Conservation (phyloP, 2,797 vertebrate species). For the Alcedo atthis region DNA sequence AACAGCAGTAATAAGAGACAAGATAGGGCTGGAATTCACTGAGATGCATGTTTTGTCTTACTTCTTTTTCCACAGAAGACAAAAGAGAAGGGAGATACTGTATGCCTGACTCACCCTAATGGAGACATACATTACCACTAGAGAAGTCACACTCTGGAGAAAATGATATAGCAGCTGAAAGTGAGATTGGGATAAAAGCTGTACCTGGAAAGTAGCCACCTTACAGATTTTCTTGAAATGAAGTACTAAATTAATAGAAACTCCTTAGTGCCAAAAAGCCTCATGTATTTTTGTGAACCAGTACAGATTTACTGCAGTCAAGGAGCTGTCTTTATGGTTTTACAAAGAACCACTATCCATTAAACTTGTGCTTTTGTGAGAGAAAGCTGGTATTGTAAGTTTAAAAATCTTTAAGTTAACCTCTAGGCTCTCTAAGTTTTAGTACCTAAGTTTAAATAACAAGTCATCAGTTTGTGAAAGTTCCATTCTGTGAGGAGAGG, state of each 20-base stretch:
- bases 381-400: background rate
- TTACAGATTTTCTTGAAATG: background rate
- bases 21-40: background rate
- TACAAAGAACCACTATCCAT: background rate
- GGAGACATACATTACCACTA: background rate
- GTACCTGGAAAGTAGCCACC: background rate
- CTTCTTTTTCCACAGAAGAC: background rate
- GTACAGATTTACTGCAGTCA: background rate
- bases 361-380: background rate
- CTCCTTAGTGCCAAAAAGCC: background rate
- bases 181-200: background rate
- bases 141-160: background rate
- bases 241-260: background rate
- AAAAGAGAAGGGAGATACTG: background rate
- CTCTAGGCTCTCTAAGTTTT: background rate
- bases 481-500: background rate
- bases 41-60: background rate
- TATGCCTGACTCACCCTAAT: background rate
- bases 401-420: background rate
- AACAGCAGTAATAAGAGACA: background rate
- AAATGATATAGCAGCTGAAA: background rate
- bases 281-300: background rate
- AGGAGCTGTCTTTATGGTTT: background rate
- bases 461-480: background rate
- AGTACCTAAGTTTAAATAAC: background rate